Evolutionary conservation across 1,140 invertebrate species (phyloP), one percentile per base, ranked within the genome.

Genomic region (Scaptomyza graminum): DNA sequence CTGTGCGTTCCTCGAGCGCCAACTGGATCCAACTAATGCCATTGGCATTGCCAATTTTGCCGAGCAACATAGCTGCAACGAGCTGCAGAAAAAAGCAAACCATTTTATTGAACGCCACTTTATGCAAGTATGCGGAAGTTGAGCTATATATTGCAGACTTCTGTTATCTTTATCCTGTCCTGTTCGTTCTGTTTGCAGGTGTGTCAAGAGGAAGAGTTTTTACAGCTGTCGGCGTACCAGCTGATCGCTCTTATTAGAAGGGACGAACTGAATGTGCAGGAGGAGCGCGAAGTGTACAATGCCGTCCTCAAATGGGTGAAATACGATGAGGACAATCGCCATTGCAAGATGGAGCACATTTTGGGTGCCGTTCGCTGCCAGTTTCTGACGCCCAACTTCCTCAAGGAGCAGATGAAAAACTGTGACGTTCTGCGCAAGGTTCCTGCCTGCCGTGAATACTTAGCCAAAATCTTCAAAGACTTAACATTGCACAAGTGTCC

Each of bases 31-130:
- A n/a, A 96, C 95, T 62, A 98, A 98, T 92, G 97, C 97, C 16
- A 97, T 98, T 61, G 97, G 97, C 47, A 98, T 98, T 81, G 96
- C 96, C 11, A 96, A 96, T 92, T 98, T 98, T 92, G 97, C 97
- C 0, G 96, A 97, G 90, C 97, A 97, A 89, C 96, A 98, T 90
- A 96, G 96, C 22, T 98, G 97, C 91, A 93, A 94, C 16, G 95
- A 96, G 41, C 93, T 98, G 39, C 95, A 96, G 88, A 94, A 95
- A 68, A 97, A 97, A 92, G 97, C 97, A 2, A 96, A 97, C 91
- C 94, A 96, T 77, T 98, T 97, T 90, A 98, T 98, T 60, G 95
- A 97, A 83, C 95, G 97, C 74, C 95, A 98, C 93, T 98, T 98
- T 90, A 95, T 95, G 65, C 95, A 97, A 93, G 96, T 87, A 81